Conservation (phyloP, 2,113 vertebrate species). For the Gopherus evgoodei region DNA sequence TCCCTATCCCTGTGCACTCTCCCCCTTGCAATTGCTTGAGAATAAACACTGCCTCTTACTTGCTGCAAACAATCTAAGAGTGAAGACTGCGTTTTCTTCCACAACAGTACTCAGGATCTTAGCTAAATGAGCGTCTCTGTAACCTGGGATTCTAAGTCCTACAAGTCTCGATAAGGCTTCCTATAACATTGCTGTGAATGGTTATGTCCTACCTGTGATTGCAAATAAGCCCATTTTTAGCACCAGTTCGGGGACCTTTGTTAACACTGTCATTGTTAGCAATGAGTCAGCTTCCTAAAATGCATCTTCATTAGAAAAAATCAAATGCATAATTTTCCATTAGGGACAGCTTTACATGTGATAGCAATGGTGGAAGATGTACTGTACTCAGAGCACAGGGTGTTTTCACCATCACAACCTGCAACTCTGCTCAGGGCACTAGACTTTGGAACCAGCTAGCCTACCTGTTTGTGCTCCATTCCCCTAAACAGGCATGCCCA, state of each 20-base stretch:
- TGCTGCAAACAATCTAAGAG: no score
- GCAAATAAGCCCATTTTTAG: background rate
- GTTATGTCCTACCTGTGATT: background rate
- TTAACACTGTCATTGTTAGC: background rate
- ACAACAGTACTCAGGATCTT: background rate
- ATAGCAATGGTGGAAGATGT: background rate
- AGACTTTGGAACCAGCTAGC: background rate
- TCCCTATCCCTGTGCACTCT: no score
- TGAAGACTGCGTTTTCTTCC: no score
- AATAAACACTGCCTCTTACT: no score
- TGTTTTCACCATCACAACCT: rapidly evolving
- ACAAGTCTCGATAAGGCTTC: background rate
- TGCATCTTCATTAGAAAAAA: background rate
- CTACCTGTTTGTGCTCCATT: background rate
- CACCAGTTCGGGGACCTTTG: background rate
- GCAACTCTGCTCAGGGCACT: background rate
- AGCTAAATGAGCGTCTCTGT: background rate
- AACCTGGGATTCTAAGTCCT: background rate
- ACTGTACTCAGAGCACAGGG: background rate
- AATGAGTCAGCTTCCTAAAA: rapidly evolving
- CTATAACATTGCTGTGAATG: background rate
- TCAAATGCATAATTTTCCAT: background rate
- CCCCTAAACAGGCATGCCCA: background rate
- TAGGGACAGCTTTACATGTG: rapidly evolving
- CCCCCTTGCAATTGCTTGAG: no score